Percentiles rank a stretch among this genome's conserved stretches.
Evolutionary conservation across 1,140 invertebrate genomes (phyloP).

Genomic region (Brachionus paranguensis): DNA sequence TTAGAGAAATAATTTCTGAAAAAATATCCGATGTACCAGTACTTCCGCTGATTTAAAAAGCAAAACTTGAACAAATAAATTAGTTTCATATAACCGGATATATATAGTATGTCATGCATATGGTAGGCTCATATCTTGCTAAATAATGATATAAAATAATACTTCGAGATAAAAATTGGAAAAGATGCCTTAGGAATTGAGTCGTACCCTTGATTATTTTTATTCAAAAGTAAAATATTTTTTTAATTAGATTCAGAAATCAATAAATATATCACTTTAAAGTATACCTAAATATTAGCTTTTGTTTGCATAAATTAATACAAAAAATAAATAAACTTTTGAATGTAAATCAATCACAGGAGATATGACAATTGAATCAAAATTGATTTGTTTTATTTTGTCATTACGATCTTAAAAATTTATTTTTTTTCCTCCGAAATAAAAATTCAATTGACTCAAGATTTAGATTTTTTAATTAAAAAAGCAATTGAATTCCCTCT

Average conservation of each 20-base stretch:
- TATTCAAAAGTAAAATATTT: too few species aligned
- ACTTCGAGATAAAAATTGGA: too few species aligned
- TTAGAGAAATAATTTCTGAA: background rate
- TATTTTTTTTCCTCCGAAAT: background rate
- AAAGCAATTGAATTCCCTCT: background rate
- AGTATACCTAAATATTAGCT: background rate
- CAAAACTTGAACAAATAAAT: background rate
- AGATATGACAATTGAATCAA: background rate
- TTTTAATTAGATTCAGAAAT: too few species aligned
- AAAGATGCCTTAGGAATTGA: too few species aligned
- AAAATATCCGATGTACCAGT: background rate
- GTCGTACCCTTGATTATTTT: too few species aligned
- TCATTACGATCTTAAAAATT: too few species aligned
- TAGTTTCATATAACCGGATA: background rate
- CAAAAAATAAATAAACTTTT: background rate
- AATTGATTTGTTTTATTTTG: background rate
- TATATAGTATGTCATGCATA: background rate
- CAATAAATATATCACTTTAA: background rate
- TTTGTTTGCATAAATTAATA: background rate
- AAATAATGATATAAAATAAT: background rate
- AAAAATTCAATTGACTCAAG: background rate
- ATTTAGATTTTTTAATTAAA: background rate
- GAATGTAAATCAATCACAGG: background rate
- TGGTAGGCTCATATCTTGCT: background rate
- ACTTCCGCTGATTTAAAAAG: background rate